Evolutionary conservation across 2,113 vertebrate genomes (phyloP).

Genomic region (Anser cygnoides): DNA sequence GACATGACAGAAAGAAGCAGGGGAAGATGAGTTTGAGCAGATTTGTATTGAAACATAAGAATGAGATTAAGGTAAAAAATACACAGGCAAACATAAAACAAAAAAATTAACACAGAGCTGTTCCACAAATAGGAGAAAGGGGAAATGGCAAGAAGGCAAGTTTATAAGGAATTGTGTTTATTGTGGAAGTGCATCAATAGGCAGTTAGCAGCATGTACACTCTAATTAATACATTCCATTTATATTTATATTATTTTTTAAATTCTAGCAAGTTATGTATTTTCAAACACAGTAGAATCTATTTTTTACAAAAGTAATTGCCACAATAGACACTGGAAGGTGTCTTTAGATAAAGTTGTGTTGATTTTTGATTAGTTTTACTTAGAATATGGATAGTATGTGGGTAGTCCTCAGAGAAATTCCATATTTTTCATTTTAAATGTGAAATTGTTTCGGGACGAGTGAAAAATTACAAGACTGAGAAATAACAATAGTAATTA

Average conservation of each 20-base stretch:
- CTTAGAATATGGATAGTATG: not conserved
- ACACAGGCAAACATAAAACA: not conserved
- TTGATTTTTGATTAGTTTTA: not conserved
- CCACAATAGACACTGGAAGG: accelerated
- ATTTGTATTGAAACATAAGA: not conserved
- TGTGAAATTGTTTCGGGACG: not conserved
- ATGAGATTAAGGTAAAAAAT: not conserved
- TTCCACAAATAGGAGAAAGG: not conserved
- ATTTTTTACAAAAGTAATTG: not conserved
- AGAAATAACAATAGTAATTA: not conserved
- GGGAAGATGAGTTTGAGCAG: not conserved
- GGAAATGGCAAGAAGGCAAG: not conserved
- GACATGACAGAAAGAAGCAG: not conserved
- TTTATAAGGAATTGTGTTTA: not conserved
- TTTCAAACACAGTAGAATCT: not conserved
- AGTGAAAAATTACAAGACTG: not conserved
- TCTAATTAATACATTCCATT: not conserved
- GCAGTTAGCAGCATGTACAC: not conserved
- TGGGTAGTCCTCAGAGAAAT: not conserved
- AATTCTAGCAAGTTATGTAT: not conserved
- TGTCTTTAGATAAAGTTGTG: not conserved
- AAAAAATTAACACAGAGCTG: not conserved
- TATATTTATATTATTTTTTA: not conserved
- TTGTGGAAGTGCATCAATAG: not conserved
- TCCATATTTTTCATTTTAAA: not conserved